A percentile compares a stretch with the other conserved stretches of the same genome.
Evolutionary conservation across 2,888 invertebrate genomes (phyloP).

Genomic region (Trachelus troglodyta): DNA sequence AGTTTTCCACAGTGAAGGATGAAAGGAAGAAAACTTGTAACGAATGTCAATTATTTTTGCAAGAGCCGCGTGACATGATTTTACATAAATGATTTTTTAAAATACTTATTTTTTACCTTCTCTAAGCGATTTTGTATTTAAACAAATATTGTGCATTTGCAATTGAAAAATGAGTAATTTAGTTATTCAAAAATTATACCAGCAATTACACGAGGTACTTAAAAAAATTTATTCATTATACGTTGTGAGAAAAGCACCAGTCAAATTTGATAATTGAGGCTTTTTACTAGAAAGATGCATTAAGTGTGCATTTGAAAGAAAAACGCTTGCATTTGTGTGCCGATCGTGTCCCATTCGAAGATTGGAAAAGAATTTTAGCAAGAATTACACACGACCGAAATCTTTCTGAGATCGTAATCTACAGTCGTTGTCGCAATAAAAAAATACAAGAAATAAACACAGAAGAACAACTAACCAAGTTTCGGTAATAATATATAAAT

Average conservation of each 20-base stretch:
- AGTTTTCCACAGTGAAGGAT: neutral
- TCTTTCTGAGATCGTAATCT: conserved; percentile 37
- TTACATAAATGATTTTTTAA: neutral
- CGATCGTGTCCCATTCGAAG: conserved; percentile 35
- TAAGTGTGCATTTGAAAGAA: conserved; percentile 24
- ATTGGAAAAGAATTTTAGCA: conserved; percentile 42
- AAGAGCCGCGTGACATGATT: neutral
- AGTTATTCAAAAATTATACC: neutral
- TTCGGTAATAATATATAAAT: conserved; percentile 34
- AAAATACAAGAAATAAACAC: conserved; percentile 38
- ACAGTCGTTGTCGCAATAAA: conserved; percentile 31
- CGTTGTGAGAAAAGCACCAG: neutral
- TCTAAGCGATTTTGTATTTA: neutral
- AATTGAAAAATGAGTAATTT: neutral
- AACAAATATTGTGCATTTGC: neutral
- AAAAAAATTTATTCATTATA: neutral
- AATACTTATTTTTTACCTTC: neutral
- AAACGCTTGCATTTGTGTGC: conserved; percentile 38
- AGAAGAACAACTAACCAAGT: conserved; percentile 37
- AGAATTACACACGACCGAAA: conserved; percentile 38
- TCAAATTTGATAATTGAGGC: neutral
- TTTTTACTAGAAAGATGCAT: neutral
- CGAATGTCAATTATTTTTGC: neutral
- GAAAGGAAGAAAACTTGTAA: neutral
- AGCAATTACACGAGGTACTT: neutral